Conservation (phyloP, 2,797 vertebrate genomes). For the Coregonus suidteri region DNA sequence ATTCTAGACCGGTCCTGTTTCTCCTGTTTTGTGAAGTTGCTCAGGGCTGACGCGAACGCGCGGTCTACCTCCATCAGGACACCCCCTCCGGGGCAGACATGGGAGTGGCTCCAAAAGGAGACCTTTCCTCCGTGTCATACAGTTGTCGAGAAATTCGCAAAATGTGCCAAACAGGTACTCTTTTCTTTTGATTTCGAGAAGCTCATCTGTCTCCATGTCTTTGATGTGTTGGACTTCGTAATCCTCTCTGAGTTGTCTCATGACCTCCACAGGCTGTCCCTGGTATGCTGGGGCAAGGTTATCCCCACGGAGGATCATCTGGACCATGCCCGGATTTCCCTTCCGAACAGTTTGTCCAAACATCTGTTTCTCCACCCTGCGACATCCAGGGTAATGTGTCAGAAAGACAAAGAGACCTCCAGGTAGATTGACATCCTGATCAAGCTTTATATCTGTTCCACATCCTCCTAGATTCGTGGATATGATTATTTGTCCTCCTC, state of each 20-base stretch:
- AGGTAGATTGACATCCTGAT: conserved; percentile 33
- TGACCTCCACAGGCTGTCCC: too few species aligned
- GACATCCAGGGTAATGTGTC: conserved; percentile 47
- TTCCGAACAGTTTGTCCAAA: conserved; percentile 53
- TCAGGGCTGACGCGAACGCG: too few species aligned
- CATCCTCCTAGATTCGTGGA: conserved; percentile 50
- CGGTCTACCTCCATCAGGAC: too few species aligned
- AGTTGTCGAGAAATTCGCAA: conserved; percentile 23
- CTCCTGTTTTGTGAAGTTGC: conserved; percentile 25
- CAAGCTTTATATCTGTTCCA: conserved; percentile 50
- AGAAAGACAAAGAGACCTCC: conserved; percentile 52
- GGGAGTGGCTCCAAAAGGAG: too few species aligned
- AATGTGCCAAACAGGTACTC: conserved; percentile 46
- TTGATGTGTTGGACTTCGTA: too few species aligned
- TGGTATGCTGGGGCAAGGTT: too few species aligned
- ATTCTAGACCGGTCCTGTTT: too few species aligned
- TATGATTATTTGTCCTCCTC: conserved; percentile 41
- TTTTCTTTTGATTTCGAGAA: conserved; percentile 34
- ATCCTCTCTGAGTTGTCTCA: too few species aligned
- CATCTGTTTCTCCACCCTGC: conserved; percentile 53
- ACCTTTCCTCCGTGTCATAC: too few species aligned
- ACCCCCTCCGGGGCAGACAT: too few species aligned
- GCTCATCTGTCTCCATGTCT: too few species aligned
- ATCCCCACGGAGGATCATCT: conserved; percentile 36
- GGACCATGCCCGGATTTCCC: conserved; percentile 51